phyloP scores from a whole-genome alignment of 1,140 invertebrate species.

The Dendroctonus ponderosae region DNA sequence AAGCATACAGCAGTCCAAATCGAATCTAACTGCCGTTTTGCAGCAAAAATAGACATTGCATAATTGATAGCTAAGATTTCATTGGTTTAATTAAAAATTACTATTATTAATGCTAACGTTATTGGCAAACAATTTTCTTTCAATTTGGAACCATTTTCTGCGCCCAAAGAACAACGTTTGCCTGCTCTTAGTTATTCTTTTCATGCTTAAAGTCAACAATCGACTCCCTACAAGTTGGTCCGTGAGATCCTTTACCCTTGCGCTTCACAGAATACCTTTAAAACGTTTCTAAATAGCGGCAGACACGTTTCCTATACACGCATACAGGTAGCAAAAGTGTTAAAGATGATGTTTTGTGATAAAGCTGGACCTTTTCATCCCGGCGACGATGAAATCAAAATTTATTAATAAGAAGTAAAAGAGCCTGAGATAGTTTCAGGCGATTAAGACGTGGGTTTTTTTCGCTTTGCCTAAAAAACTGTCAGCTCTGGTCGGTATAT shows the following conservation, averaged over 20 bases:
- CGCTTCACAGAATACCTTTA: constrained; percentile 5
- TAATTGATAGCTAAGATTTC: too few species aligned
- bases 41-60: too few species aligned
- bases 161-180: too few species aligned
- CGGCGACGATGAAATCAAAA: constrained; percentile 16
- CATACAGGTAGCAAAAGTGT: constrained; percentile 32
- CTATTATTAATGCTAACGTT: too few species aligned
- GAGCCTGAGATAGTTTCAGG: background rate
- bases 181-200: too few species aligned
- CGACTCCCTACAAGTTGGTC: too few species aligned
- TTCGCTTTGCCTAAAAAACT: background rate
- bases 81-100: too few species aligned
- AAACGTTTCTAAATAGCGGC: constrained; percentile 6
- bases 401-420: background rate
- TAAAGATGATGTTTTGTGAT: constrained; percentile 30
- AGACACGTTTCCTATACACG: constrained; percentile 21
- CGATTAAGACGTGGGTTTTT: background rate
- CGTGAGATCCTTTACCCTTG: constrained; percentile 6
- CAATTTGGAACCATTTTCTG: too few species aligned
- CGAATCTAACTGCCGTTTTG: too few species aligned
- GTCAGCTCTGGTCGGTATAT: background rate
- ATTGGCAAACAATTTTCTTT: too few species aligned
- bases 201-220: too few species aligned
- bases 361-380: constrained; percentile 3
- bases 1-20: too few species aligned